Percentiles rank a stretch among this genome's conserved stretches.
phyloP scores from a whole-genome alignment of 2,797 vertebrate species.

The Channallabes apus region DNA sequence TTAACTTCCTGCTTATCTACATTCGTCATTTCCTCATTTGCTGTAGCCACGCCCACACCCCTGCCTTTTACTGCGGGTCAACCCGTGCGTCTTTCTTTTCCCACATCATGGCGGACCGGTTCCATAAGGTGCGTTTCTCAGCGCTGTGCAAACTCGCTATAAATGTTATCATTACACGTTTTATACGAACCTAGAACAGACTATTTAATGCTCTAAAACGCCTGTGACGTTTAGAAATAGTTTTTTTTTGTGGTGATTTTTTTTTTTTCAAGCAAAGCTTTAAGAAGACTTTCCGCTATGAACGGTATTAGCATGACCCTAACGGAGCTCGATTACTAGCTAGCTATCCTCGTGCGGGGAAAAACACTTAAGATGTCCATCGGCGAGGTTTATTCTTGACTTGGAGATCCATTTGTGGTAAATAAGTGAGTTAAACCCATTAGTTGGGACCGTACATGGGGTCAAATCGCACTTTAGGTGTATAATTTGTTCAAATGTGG shows the following conservation, averaged over 20 bases:
- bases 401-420: background rate
- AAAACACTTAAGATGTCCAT: background rate
- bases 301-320: constrained; percentile 20
- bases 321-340: background rate
- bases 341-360: background rate
- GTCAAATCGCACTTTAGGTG: too few relatives aligned
- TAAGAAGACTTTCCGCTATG: too few relatives aligned
- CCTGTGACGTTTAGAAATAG: background rate
- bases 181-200: background rate
- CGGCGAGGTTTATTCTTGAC: background rate
- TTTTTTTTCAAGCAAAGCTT: background rate
- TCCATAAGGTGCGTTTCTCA: constrained; percentile 75
- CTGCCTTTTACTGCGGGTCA: constrained; percentile 71
- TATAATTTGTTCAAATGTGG: background rate
- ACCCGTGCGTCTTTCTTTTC: constrained; percentile 80
- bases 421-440: background rate
- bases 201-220: too few relatives aligned
- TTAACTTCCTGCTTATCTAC: background rate
- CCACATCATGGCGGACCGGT: constrained; percentile 84
- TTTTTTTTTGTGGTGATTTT: background rate
- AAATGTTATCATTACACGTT: background rate
- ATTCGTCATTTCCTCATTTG: constrained; percentile 55
- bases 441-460: accelerated
- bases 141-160: background rate
- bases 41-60: constrained; percentile 62